phyloP scores from a whole-genome alignment of 2,888 invertebrate genomes.

The Scelioninae gen. 1 region DNA sequence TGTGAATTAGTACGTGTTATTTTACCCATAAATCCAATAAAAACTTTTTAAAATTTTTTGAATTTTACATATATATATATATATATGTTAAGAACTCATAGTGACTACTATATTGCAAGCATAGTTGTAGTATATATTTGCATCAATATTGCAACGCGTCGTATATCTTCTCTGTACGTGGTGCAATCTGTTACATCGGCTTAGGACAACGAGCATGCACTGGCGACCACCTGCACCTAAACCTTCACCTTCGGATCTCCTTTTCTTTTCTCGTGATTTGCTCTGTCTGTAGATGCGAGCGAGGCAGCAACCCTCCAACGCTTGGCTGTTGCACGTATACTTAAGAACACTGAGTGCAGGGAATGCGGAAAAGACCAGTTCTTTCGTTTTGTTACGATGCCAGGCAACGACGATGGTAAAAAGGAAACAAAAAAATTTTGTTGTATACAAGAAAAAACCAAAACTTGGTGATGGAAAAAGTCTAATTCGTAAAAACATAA shows the following conservation, averaged over 20 bases:
- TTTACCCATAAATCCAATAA: too few species aligned
- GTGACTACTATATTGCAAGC: too few species aligned
- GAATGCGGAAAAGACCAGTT: slow-evolving; percentile 65
- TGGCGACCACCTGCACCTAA: slow-evolving; percentile 63
- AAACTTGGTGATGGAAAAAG: slow-evolving; percentile 18
- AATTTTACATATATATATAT: too few species aligned
- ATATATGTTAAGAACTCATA: too few species aligned
- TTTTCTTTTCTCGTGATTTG: slow-evolving; percentile 33
- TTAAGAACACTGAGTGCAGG: slow-evolving; percentile 42
- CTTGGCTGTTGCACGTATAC: slow-evolving; percentile 46
- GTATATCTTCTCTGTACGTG: too few species aligned
- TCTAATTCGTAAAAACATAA: slow-evolving; percentile 8
- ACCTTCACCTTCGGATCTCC: slow-evolving; percentile 61
- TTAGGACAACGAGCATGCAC: slow-evolving; percentile 53
- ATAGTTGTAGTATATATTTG: too few species aligned
- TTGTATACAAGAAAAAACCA: slow-evolving; percentile 10
- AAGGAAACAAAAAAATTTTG: slow-evolving; percentile 8
- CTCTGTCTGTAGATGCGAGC: slow-evolving; percentile 28
- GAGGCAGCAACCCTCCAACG: slow-evolving; percentile 58
- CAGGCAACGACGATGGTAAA: slow-evolving; percentile 22
- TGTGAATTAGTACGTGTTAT: too few species aligned
- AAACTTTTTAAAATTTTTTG: too few species aligned
- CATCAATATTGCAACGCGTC: too few species aligned
- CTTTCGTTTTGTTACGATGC: slow-evolving; percentile 48
- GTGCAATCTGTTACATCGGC: too few species aligned